Percentiles rank a stretch among this genome's conserved stretches.
Conservation (phyloP, 2,888 invertebrate species). For the Parnassius smintheus region DNA sequence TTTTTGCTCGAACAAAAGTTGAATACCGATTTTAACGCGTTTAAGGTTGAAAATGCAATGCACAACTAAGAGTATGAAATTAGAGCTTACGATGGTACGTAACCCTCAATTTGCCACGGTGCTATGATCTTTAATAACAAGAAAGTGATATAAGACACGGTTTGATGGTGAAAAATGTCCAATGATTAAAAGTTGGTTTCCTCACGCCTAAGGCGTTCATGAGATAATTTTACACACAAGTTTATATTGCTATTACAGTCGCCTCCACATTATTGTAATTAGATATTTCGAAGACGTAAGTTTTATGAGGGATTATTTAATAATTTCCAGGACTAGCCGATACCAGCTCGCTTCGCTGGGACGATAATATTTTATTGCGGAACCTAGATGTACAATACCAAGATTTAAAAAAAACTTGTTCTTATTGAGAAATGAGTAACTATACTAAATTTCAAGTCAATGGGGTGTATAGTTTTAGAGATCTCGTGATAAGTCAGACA, state of each 20-base stretch:
- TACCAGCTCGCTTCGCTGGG: too few species aligned
- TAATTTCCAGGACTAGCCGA: too few species aligned
- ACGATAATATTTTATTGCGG: too few species aligned
- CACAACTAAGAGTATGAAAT: slow-evolving; percentile 25
- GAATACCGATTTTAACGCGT: not conserved
- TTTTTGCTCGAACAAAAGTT: not conserved
- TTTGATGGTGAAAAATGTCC: slow-evolving; percentile 46
- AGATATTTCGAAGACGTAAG: too few species aligned
- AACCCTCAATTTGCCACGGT: slow-evolving; percentile 36
- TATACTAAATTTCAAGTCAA: too few species aligned
- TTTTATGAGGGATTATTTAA: too few species aligned
- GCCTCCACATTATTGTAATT: too few species aligned
- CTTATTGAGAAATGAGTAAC: too few species aligned
- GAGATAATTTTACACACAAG: slow-evolving; percentile 3
- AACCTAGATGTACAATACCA: too few species aligned
- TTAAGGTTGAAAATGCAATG: slow-evolving; percentile 22
- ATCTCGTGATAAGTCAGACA: too few species aligned
- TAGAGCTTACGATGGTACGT: slow-evolving; percentile 30
- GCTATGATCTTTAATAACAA: slow-evolving; percentile 40
- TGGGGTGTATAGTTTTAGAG: too few species aligned
- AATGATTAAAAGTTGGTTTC: slow-evolving; percentile 43
- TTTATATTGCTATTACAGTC: not conserved
- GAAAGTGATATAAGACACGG: slow-evolving; percentile 28
- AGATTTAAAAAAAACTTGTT: too few species aligned
- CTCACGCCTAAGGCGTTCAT: slow-evolving; percentile 41